Base-by-base conservation (phyloP, 64 coral and sea anemone genomes). In the Orbicella faveolata region DNA sequence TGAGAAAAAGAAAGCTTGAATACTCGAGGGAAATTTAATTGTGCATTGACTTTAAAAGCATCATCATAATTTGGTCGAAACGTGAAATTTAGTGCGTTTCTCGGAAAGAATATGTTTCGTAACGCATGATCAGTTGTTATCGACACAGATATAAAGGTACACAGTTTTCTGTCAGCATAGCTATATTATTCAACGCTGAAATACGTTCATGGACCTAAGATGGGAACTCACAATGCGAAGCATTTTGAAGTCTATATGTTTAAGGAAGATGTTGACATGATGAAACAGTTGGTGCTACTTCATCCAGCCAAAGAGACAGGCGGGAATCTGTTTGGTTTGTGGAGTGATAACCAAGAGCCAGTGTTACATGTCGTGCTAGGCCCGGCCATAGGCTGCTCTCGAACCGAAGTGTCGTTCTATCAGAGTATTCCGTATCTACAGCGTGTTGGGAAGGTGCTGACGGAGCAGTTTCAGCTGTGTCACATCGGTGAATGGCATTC, bases 401-500 rank as follows among this genome's bases (percentile, higher is more conserved):
- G 90, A 59, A 93, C 86, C 35, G 74, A 76, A 14, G 94, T 89
- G 14, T 93, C 87, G 39, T 93, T 96, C 76, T 93, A 75, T 34
- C 94, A 96, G 75, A 83, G 89, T 33, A 87, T 96, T 75, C 77
- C 90, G 12, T 96, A 96, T 34, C 79, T 96, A 16, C 74, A 89
- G 20, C 80, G 75, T 80, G 76, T 96, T 55, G 94, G 94, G 26
- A 69, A 53, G 30, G 4, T 81, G 1, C 68, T 96, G 0, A 93
- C 94, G 0, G 57, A 73, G 14, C 63, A 75, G 4, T 96, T 93
- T 68, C 69, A 72, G 75, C 80, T 96, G n/a, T 96, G 94, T 48
- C 94, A 96, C 30, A 93, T 96, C 12, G 94, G 94, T 63, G 94
- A 96, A 15, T 96, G 94, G 94, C 94, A 96, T 74, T 96, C 94